Conservation (phyloP, 2,113 vertebrate species). For the Etheostoma spectabile region DNA sequence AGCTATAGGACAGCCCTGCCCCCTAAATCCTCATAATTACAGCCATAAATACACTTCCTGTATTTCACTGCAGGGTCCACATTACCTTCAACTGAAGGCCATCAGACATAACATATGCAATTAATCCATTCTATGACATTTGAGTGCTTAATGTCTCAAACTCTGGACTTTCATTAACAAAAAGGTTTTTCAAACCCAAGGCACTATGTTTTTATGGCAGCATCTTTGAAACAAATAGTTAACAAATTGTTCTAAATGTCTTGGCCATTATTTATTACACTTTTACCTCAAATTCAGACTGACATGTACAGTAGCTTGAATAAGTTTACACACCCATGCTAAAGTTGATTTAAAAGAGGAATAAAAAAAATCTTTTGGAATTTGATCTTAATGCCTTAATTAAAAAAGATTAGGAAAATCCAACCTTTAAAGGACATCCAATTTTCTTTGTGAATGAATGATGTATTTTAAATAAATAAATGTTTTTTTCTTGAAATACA, state of each 20-base stretch:
- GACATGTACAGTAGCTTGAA: no score
- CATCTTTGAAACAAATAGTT: background rate
- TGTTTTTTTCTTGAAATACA: no score
- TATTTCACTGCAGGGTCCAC: slow-evolving; percentile 15
- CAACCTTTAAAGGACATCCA: no score
- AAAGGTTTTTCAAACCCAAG: background rate
- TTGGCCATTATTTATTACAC: background rate
- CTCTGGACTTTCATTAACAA: background rate
- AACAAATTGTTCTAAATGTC: background rate
- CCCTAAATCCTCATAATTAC: slow-evolving; percentile 57
- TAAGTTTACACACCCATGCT: no score
- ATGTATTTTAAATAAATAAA: no score
- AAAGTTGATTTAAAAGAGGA: no score
- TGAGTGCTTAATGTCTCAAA: background rate
- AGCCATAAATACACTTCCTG: slow-evolving; percentile 60
- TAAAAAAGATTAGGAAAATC: no score
- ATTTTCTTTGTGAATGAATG: no score
- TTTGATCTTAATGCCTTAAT: no score
- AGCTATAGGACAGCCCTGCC: slow-evolving; percentile 41
- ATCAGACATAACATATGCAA: background rate
- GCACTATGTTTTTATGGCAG: background rate
- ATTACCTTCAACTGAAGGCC: slow-evolving; percentile 34
- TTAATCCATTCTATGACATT: slow-evolving; percentile 4
- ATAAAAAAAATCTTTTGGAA: no score
- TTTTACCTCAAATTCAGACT: background rate